These are phyloP conservation scores for Acleris holmiana DNA, from an alignment of 2,888 invertebrate species.

Conservation along the genomic window DNA sequence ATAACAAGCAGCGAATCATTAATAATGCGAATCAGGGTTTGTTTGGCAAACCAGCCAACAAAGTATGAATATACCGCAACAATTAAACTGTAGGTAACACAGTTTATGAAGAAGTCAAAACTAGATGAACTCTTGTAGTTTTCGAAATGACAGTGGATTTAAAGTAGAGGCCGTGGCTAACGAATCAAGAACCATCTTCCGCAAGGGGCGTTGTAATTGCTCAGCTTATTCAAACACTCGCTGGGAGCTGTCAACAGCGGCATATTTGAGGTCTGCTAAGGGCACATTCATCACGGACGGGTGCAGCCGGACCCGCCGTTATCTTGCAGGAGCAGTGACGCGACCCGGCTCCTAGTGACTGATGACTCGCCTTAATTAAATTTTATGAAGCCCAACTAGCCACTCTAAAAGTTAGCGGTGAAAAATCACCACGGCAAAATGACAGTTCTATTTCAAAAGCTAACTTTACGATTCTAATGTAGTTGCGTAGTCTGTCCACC, in stretches of 20 bases:
- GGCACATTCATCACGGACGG: slow-evolving; percentile 77
- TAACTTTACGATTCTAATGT: slow-evolving; percentile 64
- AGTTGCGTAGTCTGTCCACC: slow-evolving; percentile 66
- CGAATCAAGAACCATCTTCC: slow-evolving; percentile 44
- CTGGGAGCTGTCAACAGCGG: slow-evolving; percentile 65
- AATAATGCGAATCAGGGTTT: slow-evolving; percentile 71
- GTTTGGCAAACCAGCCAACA: slow-evolving; percentile 69
- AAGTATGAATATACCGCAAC: slow-evolving; percentile 78
- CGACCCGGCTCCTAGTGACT: slow-evolving; percentile 72
- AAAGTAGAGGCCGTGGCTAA: slow-evolving; percentile 28
- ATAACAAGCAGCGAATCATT: slow-evolving; percentile 78
- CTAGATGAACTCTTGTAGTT: no score
- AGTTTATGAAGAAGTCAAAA: slow-evolving; percentile 53
- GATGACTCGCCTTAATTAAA: slow-evolving; percentile 82
- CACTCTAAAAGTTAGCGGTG: slow-evolving; percentile 43
- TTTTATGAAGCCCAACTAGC: slow-evolving; percentile 69
- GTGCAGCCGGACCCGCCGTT: slow-evolving; percentile 80
- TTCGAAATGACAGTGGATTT: slow-evolving; percentile 16
- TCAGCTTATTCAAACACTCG: slow-evolving; percentile 73
- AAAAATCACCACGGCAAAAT: slow-evolving; percentile 49
- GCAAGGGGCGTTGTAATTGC: slow-evolving; percentile 64
- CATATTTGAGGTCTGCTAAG: slow-evolving; percentile 79
- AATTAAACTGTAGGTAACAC: slow-evolving; percentile 60
- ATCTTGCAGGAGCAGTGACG: slow-evolving; percentile 78
- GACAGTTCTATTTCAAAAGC: slow-evolving; percentile 51